Evolutionary conservation across 2,113 vertebrate genomes (phyloP), one percentile per base, ranked within the genome.

Genomic region (Phoxinus phoxinus): DNA sequence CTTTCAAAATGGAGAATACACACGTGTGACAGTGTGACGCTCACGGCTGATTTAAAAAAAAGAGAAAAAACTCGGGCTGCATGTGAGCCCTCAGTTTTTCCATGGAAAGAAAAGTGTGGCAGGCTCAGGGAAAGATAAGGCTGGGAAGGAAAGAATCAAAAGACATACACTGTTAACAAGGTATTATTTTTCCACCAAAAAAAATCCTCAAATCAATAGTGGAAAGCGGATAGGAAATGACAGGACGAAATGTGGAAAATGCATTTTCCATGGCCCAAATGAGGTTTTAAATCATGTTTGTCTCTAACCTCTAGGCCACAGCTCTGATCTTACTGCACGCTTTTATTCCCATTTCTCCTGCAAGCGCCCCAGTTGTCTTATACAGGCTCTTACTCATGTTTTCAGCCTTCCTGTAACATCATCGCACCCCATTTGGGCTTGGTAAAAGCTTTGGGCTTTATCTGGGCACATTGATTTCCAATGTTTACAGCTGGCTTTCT

Each of bases 391-490:
- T 17, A 23, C 61, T 67, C 7, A 44, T 13, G 19, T 37, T 61
- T 61, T 44, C 35, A 81, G 79, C 17, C 25, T 67, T 48, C 17
- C 79, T 67, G 61, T 81, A 81, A 81, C 79, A 61, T 67, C 79
- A 81, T 67, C 41, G 23, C 61, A 83, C n/a, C 87, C 87, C 84
- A 65, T 25, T 44, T 77, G 53, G 32, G 67, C 76, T 88, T 77
- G 84, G 73, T 85, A 65, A 88, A 86, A 88, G 87, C 87, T 88
- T 63, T 82, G 35, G 79, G 73, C 41, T 83, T 78, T 79, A 85
- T 88, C 30, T 78, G 80, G 74, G 30, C 80, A 79, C 44, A 88
- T 88, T 88, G 87, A 88, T 88, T 88, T 88, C 80, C 87, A 78
- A 85, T 85, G 79, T 73, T 81, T 81, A 79, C 79, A 73, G 27